Conservation (phyloP, 2,888 invertebrate species). For the Nymphalis c-album region DNA sequence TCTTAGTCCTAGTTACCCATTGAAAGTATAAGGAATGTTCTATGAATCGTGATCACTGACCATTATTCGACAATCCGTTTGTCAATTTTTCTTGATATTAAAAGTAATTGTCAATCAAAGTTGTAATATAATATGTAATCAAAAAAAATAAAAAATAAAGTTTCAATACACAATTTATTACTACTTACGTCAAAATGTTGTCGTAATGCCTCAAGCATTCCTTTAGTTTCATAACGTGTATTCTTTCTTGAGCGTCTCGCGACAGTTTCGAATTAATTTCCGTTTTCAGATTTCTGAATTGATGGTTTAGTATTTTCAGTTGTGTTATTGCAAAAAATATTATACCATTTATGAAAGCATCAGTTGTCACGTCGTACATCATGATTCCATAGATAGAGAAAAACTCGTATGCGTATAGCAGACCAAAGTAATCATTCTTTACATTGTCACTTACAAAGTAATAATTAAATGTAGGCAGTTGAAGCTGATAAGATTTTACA, state of each 20-base stretch:
- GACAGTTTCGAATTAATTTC: conserved; percentile 6
- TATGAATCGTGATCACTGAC: no score
- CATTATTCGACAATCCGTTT: no score
- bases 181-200: conserved; percentile 20
- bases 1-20: no score
- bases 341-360: conserved; percentile 21
- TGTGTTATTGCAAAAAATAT: conserved; percentile 25
- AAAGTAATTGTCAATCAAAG: no score
- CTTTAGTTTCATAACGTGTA: conserved; percentile 14
- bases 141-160: background rate
- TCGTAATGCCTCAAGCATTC: conserved; percentile 25
- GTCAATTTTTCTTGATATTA: no score
- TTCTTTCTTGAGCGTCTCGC: conserved; percentile 7
- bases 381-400: conserved; percentile 29
- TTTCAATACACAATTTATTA: background rate
- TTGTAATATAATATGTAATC: background rate
- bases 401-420: conserved; percentile 18
- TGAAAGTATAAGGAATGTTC: no score
- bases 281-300: conserved; percentile 6
- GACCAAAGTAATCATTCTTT: conserved; percentile 15
- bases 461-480: conserved; percentile 26
- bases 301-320: conserved; percentile 19
- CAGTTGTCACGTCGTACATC: conserved; percentile 18
- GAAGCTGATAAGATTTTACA: conserved; percentile 17
- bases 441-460: conserved; percentile 22